Conservation (phyloP, 2,113 vertebrate species). For the Onychostruthus taczanowskii region DNA sequence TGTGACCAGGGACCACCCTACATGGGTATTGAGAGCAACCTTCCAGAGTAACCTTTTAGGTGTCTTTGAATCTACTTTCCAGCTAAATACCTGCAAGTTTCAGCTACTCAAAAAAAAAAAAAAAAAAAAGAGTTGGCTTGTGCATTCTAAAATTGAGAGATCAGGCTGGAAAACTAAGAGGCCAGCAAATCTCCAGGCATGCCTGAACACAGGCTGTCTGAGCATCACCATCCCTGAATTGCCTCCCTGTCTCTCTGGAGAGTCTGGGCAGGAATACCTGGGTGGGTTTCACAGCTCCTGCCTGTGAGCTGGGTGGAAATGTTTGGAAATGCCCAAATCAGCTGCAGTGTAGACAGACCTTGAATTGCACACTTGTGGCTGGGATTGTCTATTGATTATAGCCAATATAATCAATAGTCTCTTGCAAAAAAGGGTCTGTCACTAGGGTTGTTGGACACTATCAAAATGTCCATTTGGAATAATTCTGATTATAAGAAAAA, state of each 20-base stretch:
- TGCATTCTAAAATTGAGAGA: neutral
- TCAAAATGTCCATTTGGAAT: neutral
- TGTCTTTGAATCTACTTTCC: neutral
- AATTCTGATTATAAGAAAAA: neutral
- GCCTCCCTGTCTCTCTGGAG: rapidly evolving
- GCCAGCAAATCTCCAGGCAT: neutral
- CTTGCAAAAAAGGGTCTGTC: neutral
- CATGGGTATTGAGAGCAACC: neutral
- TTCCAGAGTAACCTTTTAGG: neutral
- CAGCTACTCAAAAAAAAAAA: neutral
- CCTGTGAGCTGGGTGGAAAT: neutral
- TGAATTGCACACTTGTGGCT: neutral
- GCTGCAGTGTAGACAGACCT: neutral
- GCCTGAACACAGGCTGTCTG: neutral
- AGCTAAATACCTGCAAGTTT: neutral
- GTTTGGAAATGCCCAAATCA: neutral
- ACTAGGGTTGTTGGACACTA: neutral
- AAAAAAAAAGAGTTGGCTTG: neutral
- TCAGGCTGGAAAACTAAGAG: neutral
- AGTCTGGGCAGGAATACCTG: neutral
- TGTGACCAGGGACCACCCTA: neutral
- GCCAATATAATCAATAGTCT: neutral
- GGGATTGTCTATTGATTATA: neutral
- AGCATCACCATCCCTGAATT: neutral
- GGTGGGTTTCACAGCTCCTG: neutral